Evolutionary conservation across 2,888 invertebrate species (phyloP), one percentile per base, ranked within the genome.

Genomic region (Selenia dentaria): DNA sequence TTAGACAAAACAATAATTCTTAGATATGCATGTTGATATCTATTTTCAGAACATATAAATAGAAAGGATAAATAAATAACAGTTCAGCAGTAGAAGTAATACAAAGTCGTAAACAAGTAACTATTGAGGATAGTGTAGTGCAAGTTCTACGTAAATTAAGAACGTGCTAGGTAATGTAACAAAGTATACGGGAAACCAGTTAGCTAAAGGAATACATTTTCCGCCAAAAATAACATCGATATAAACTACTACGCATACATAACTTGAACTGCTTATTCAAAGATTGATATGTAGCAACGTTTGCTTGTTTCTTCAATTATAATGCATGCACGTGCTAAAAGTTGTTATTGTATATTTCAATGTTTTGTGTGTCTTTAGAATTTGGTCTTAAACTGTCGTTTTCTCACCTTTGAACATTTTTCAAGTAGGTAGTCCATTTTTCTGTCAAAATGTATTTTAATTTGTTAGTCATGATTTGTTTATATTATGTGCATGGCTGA

Each of bases 401-500:
- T 48, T 74, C 83, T 84, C 83, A 83, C 84, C 84, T 83, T 75
- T 57, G 55, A 54, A 54, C 58, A 60, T 59, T 68, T 67, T 67
- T 81, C 75, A 83, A 78, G 75, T 68, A 62, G 73, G 75, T 68
- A 62, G 73, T 78, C 81, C 77, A 74, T 67, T 74, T 77, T 65
- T 72, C 84, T 84, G 83, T 79, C 68, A 81, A 82, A 72, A 81
- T 80, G 78, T 79, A 70, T 67, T 69, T 59, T 61, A 64, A 14
- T 53, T 41, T 26, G 37, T 53, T 55, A 55, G 40, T 43, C 22
- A 51, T 59, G 55, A 54, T 4, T 25, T 59, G 40, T 42, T 41
- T 37, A 52, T 54, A 54, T 51, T 57, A 44, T 51, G 35, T 43
- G 16, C 16, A 4, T 3, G 16, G n/a, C n/a, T n/a, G n/a, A n/a